These are phyloP conservation scores for Oryzias dopingdopingensis DNA, from an alignment of 2,797 vertebrate species.

Conservation along the genomic window DNA sequence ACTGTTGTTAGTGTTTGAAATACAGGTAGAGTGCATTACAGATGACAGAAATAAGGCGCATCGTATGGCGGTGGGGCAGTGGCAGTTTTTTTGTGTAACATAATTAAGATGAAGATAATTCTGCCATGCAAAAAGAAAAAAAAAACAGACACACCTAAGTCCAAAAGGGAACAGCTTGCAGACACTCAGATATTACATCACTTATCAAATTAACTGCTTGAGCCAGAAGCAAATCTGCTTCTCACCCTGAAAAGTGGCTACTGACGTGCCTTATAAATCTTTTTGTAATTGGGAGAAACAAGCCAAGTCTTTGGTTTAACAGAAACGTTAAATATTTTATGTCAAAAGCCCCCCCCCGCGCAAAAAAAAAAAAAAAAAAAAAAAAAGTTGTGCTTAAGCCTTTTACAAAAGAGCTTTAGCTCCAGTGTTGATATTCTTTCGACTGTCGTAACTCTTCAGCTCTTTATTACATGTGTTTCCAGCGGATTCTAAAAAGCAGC, in stretches of 20 bases:
- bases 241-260: slow-evolving; percentile 40
- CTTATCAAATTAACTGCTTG: slow-evolving; percentile 62
- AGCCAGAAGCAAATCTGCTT: slow-evolving; percentile 49
- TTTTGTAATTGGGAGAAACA: slow-evolving; percentile 1
- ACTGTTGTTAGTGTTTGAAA: slow-evolving; percentile 44
- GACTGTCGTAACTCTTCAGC: too few species aligned
- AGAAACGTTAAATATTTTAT: neutral
- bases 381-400: too few species aligned
- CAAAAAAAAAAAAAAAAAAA: too few species aligned
- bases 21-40: slow-evolving; percentile 35
- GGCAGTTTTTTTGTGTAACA: slow-evolving; percentile 57
- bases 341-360: too few species aligned
- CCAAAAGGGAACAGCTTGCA: slow-evolving; percentile 52
- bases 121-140: slow-evolving; percentile 52
- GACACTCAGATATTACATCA: slow-evolving; percentile 40
- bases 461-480: too few species aligned
- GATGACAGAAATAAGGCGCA: slow-evolving; percentile 50
- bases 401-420: too few species aligned
- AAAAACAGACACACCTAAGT: slow-evolving; percentile 11
- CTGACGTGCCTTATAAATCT: slow-evolving; percentile 12
- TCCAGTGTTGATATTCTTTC: too few species aligned
- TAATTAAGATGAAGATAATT: slow-evolving; percentile 62
- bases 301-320: neutral
- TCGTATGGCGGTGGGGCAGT: slow-evolving; percentile 47
- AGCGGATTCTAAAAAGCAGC: too few species aligned